Evolutionary conservation across 2,888 invertebrate genomes (phyloP).

Genomic region (Pseudococcus viburni): DNA sequence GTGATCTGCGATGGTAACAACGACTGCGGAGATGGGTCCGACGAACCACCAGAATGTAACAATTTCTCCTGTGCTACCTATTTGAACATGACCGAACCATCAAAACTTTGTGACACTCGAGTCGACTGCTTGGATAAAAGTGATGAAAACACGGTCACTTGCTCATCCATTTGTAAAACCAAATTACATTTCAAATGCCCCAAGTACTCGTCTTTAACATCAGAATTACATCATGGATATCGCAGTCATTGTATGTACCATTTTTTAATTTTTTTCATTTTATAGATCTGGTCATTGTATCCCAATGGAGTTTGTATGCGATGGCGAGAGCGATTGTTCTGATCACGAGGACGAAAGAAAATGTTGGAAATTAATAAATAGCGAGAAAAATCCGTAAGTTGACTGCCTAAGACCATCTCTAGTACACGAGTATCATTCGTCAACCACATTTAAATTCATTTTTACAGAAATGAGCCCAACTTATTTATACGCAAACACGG

Average conservation of each 20-base stretch:
- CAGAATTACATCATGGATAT: neutral
- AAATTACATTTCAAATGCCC: constrained; percentile 48
- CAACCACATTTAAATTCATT: neutral
- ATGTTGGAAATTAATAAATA: constrained; percentile 73
- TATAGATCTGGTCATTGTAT: constrained; percentile 76
- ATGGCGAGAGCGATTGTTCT: constrained; percentile 82
- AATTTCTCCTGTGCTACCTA: constrained; percentile 75
- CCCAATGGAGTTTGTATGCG: constrained; percentile 83
- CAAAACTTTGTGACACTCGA: constrained; percentile 82
- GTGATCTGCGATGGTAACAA: constrained; percentile 79
- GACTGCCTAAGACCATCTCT: neutral
- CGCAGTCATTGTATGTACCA: neutral
- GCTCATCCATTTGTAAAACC: constrained; percentile 44
- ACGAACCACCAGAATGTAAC: constrained; percentile 76
- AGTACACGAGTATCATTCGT: neutral
- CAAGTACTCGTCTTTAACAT: constrained; percentile 31
- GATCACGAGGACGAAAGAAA: constrained; percentile 81
- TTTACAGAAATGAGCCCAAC: constrained; percentile 67
- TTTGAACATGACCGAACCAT: constrained; percentile 77
- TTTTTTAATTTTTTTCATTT: constrained; percentile 63
- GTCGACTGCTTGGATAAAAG: constrained; percentile 83
- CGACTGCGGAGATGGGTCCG: constrained; percentile 82
- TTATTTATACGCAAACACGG: constrained; percentile 64
- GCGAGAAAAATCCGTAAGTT: constrained; percentile 32
- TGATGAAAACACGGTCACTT: constrained; percentile 76